A percentile compares a stretch with the other conserved stretches of the same genome.
Conservation (phyloP, 2,113 vertebrate species). For the Bucco capensis region DNA sequence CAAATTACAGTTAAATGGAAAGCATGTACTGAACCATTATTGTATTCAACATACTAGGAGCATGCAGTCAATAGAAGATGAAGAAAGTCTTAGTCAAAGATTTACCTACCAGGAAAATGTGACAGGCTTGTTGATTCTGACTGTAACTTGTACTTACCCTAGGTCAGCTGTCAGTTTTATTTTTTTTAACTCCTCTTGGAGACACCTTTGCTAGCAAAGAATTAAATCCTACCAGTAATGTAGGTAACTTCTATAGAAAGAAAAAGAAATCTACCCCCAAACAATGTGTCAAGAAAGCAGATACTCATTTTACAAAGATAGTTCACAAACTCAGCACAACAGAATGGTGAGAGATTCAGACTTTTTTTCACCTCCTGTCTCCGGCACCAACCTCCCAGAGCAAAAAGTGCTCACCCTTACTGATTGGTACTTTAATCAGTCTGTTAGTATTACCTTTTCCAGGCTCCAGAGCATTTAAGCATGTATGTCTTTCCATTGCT, state of each 20-base stretch:
- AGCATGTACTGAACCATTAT: constrained; percentile 15
- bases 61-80: constrained; percentile 72
- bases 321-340: background rate
- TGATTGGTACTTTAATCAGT: background rate
- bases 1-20: constrained; percentile 18
- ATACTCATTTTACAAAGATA: background rate
- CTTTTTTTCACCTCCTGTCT: background rate
- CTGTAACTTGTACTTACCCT: constrained; percentile 85
- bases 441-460: background rate
- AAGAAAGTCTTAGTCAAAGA: constrained; percentile 65
- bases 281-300: constrained; percentile 33
- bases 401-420: background rate
- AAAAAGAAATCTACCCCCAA: constrained; percentile 33
- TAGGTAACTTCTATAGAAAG: constrained; percentile 47
- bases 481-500: background rate
- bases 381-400: background rate
- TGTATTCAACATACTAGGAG: constrained; percentile 36
- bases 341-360: background rate
- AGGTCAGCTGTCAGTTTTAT: constrained; percentile 73
- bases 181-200: constrained; percentile 73
- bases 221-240: constrained; percentile 73
- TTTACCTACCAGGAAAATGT: constrained; percentile 80
- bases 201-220: constrained; percentile 77
- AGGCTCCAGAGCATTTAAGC: background rate
- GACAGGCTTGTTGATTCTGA: constrained; percentile 80